Conservation (phyloP, 1,140 invertebrate species). For the Nautilus pompilius region DNA sequence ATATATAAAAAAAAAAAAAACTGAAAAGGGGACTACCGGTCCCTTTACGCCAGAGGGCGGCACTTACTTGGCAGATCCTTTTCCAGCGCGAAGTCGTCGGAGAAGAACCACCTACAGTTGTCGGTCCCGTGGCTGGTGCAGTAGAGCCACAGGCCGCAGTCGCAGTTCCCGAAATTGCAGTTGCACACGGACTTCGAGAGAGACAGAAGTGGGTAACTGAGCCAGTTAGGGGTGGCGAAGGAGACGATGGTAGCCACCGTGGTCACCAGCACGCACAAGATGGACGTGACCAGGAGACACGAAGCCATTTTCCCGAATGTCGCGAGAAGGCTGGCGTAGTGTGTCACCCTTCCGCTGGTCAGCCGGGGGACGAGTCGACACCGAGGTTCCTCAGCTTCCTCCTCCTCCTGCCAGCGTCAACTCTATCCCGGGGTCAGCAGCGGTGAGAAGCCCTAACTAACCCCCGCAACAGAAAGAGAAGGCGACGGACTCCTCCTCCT, state of each 20-base stretch:
- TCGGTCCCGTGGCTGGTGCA: slow-evolving; percentile 27
- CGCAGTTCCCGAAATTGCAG: slow-evolving; percentile 23
- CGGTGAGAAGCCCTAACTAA: no score
- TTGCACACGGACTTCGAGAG: slow-evolving; percentile 13
- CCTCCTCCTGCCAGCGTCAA: no score
- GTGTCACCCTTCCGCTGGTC: no score
- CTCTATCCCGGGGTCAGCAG: no score
- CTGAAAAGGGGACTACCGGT: no score
- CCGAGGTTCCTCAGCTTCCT: no score
- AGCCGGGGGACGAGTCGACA: no score
- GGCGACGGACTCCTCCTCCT: no score
- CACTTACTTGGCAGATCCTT: slow-evolving; percentile 39
- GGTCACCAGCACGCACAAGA: slow-evolving; percentile 44
- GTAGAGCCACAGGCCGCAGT: slow-evolving; percentile 44
- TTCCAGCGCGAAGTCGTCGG: slow-evolving; percentile 37
- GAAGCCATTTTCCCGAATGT: slow-evolving; percentile 36
- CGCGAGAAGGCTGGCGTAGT: no score
- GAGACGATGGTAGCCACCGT: slow-evolving; percentile 45
- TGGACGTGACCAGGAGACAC: slow-evolving; percentile 40
- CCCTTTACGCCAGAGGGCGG: no score
- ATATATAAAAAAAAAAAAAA: no score
- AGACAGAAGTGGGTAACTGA: slow-evolving; percentile 21
- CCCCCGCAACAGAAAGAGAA: no score
- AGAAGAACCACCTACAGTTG: slow-evolving; percentile 45
- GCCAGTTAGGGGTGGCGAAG: slow-evolving; percentile 47